These are phyloP conservation scores for Thalassaphorura encarpata DNA, from an alignment of 1,140 invertebrate species.

Conservation along the genomic window DNA sequence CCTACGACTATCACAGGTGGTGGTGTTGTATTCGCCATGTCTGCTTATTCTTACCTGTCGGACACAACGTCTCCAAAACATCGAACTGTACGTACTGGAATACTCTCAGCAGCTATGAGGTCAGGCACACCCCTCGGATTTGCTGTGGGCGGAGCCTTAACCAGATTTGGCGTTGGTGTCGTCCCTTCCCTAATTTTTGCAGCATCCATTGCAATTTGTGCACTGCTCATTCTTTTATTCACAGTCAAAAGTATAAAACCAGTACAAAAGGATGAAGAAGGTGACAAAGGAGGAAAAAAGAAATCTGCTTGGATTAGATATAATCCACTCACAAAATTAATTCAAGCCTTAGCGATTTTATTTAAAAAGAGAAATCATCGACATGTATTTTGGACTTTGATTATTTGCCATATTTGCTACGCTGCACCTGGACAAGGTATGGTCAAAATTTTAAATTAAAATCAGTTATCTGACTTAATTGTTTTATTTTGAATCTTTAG, in stretches of 20 bases:
- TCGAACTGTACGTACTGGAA: not conserved
- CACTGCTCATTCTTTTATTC: not conserved
- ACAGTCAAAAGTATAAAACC: not conserved
- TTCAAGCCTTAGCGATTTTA: not conserved
- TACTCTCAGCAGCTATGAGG: not conserved
- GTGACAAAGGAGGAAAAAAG: not conserved
- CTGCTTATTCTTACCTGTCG: not conserved
- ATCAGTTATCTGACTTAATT: no score
- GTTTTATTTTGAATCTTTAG: not conserved
- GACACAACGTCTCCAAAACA: not conserved
- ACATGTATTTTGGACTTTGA: not conserved
- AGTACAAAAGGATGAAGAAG: not conserved
- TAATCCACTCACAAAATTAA: not conserved
- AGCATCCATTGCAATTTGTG: not conserved
- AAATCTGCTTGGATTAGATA: not conserved
- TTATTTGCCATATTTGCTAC: not conserved
- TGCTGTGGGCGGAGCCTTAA: not conserved
- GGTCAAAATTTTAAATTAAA: not conserved
- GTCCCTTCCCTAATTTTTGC: not conserved
- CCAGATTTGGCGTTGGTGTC: not conserved
- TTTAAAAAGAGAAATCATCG: not conserved
- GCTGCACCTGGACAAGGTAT: not conserved
- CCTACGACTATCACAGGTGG: not conserved
- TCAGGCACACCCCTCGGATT: constrained; percentile 1
- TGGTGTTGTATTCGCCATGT: not conserved